These are phyloP conservation scores for Brachylomia viminalis DNA, from an alignment of 2,888 invertebrate genomes.

Conservation along the genomic window DNA sequence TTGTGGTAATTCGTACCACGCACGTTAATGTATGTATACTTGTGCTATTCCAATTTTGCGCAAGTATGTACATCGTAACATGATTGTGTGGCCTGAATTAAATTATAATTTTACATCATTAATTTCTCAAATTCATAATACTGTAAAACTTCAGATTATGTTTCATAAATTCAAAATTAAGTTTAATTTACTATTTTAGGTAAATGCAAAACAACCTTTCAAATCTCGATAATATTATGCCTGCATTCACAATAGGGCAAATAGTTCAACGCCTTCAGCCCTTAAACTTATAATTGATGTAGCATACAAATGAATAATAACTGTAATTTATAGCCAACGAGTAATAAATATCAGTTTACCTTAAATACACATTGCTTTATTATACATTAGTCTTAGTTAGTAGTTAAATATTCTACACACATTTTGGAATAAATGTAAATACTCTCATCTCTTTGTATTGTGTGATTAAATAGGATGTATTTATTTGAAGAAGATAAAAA, in stretches of 20 bases:
- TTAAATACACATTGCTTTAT: conserved; percentile 29
- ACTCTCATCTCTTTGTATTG: background rate
- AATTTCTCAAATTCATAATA: background rate
- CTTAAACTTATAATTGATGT: conserved; percentile 41
- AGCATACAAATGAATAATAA: conserved; percentile 40
- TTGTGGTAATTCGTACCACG: too few species aligned
- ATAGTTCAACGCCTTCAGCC: conserved; percentile 18
- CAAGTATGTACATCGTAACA: too few species aligned
- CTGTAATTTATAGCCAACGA: conserved; percentile 37
- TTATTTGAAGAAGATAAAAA: background rate
- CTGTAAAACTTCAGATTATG: background rate
- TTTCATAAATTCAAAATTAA: background rate
- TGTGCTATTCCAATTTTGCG: too few species aligned
- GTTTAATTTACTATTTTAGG: background rate
- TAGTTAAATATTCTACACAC: too few species aligned
- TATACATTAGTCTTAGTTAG: conserved; percentile 34
- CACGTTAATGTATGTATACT: too few species aligned
- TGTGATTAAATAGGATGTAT: background rate
- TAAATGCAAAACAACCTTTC: conserved; percentile 5
- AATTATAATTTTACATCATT: background rate
- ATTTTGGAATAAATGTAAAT: conserved; percentile 14
- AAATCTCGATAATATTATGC: conserved; percentile 18
- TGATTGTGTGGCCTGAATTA: too few species aligned
- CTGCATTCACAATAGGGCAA: conserved; percentile 1
- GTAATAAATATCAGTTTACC: conserved; percentile 46